phyloP scores from a whole-genome alignment of 1,140 invertebrate species.

The Drosophila micromelanica region DNA sequence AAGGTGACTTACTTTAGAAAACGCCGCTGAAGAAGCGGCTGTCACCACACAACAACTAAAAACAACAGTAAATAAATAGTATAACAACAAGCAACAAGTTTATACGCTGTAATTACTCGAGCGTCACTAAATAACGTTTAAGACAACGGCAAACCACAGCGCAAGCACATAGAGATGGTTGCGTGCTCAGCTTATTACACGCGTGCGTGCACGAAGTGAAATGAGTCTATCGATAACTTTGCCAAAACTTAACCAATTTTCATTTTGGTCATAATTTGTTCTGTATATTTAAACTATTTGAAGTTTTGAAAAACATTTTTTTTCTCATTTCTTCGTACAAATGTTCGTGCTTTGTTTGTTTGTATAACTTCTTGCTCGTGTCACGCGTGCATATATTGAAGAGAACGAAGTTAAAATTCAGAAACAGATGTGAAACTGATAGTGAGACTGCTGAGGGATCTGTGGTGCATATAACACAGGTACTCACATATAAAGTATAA shows the following conservation, averaged over 20 bases:
- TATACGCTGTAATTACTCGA: constrained; percentile 55
- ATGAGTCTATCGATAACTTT: no score
- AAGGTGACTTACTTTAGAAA: constrained; percentile 38
- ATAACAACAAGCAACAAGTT: constrained; percentile 38
- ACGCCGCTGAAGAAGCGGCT: constrained; percentile 37
- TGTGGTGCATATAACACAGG: constrained; percentile 20
- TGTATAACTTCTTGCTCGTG: neutral
- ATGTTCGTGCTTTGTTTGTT: no score
- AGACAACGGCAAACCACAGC: constrained; percentile 47
- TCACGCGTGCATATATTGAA: neutral
- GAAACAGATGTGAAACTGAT: constrained; percentile 11
- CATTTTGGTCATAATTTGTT: no score
- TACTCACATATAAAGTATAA: constrained; percentile 13
- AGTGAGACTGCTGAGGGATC: constrained; percentile 2
- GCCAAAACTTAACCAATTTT: no score
- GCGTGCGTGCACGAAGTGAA: no score
- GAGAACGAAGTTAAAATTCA: constrained; percentile 7
- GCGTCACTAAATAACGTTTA: constrained; percentile 76
- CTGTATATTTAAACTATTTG: no score
- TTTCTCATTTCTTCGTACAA: no score
- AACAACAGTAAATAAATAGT: constrained; percentile 34
- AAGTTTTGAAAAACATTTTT: no score
- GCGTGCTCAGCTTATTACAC: neutral
- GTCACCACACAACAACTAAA: constrained; percentile 28
- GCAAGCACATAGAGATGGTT: neutral